phyloP scores from a whole-genome alignment of 2,797 vertebrate genomes.

The Carcharodon carcharias region DNA sequence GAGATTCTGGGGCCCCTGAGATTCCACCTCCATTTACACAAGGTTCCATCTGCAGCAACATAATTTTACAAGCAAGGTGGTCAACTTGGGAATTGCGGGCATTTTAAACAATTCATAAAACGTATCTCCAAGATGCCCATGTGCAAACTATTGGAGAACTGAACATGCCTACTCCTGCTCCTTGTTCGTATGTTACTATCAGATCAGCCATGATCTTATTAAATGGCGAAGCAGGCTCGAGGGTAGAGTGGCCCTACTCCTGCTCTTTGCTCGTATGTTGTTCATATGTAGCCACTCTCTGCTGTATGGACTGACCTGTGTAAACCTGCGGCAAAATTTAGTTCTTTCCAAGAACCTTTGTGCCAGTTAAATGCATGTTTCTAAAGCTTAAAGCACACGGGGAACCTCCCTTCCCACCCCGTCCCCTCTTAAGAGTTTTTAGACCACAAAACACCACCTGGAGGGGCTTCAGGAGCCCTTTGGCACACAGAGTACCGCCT shows the following conservation, averaged over 20 bases:
- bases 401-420: not conserved
- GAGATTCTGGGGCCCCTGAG: not conserved
- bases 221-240: too few relatives aligned
- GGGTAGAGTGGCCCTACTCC: too few relatives aligned
- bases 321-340: not conserved
- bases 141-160: too few relatives aligned
- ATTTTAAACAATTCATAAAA: too few relatives aligned
- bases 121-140: too few relatives aligned
- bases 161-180: too few relatives aligned
- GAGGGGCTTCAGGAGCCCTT: not conserved
- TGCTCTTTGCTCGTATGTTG: too few relatives aligned
- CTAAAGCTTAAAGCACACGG: not conserved
- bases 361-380: not conserved
- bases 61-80: not conserved
- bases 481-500: not conserved
- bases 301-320: not conserved
- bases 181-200: too few relatives aligned
- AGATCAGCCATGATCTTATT: too few relatives aligned
- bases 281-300: not conserved
- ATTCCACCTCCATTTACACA: not conserved
- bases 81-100: not conserved
- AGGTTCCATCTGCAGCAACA: not conserved
- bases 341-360: not conserved
- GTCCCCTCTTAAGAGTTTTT: not conserved
- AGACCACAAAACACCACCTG: not conserved